phyloP scores from a whole-genome alignment of 2,888 invertebrate genomes.

The Lasioglossum marginatum region DNA sequence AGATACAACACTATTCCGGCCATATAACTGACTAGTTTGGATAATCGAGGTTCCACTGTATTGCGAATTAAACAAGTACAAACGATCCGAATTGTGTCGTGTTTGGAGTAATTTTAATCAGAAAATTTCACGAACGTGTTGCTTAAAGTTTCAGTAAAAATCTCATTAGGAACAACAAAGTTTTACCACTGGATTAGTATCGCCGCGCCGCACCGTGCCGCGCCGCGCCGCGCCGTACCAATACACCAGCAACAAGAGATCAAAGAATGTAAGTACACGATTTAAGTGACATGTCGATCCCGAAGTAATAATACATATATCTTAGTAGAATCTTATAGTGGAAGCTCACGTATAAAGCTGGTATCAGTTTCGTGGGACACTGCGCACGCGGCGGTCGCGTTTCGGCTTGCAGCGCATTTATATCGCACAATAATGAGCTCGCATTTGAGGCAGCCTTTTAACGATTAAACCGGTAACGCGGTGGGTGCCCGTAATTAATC shows the following conservation, averaged over 20 bases:
- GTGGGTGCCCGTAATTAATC: not conserved
- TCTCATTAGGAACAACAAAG: too few species aligned
- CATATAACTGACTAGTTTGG: too few species aligned
- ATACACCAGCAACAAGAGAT: not conserved
- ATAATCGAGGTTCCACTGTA: too few species aligned
- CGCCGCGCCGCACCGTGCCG: too few species aligned
- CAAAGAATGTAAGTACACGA: not conserved
- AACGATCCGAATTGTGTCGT: too few species aligned
- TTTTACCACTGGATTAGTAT: too few species aligned
- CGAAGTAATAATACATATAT: not conserved
- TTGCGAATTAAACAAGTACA: too few species aligned
- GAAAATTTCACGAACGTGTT: too few species aligned
- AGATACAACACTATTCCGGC: too few species aligned
- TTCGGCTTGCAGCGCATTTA: not conserved
- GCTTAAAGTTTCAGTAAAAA: too few species aligned
- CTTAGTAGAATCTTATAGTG: not conserved
- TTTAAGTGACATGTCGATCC: not conserved
- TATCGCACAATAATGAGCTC: not conserved
- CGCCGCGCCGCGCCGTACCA: too few species aligned
- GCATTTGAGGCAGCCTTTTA: not conserved
- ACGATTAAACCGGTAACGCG: not conserved
- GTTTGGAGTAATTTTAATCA: too few species aligned
- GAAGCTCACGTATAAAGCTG: not conserved
- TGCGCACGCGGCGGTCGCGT: not conserved
- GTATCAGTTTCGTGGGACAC: not conserved